phyloP scores from a whole-genome alignment of 2,888 invertebrate genomes.

The Bellardia pandia region DNA sequence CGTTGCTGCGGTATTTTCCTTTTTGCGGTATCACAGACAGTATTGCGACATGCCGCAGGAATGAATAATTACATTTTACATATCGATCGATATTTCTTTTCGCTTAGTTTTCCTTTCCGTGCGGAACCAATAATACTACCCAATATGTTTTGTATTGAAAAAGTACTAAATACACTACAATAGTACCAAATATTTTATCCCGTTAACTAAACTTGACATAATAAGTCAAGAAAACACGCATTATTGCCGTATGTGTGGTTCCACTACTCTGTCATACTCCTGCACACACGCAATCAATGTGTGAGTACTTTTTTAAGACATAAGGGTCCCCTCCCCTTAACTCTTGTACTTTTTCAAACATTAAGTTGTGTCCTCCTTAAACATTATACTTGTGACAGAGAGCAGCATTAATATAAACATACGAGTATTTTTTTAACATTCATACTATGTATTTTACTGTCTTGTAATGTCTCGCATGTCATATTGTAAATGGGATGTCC shows the following conservation, averaged over 20 bases:
- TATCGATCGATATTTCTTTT: no score
- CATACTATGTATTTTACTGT: slow-evolving; percentile 13
- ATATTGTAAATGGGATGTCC: slow-evolving; percentile 57
- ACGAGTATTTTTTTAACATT: slow-evolving; percentile 6
- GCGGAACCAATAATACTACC: no score
- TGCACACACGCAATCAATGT: background rate
- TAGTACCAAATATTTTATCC: background rate
- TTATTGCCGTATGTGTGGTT: background rate
- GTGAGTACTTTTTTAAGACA: background rate
- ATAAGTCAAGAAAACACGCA: background rate
- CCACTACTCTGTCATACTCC: background rate
- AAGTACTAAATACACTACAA: no score
- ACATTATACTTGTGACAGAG: slow-evolving; percentile 57
- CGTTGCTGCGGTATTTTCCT: no score
- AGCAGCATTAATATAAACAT: background rate
- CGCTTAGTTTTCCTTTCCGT: no score
- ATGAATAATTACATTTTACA: no score
- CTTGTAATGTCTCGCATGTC: slow-evolving; percentile 45
- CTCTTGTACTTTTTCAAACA: slow-evolving; percentile 52
- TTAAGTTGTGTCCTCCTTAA: slow-evolving; percentile 53
- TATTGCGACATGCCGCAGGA: no score
- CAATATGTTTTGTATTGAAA: no score
- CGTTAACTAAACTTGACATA: background rate
- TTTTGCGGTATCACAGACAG: no score
- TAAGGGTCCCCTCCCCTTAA: no score